Base-by-base conservation (phyloP, 2,113 vertebrate genomes). In the Dromas ardeola region DNA sequence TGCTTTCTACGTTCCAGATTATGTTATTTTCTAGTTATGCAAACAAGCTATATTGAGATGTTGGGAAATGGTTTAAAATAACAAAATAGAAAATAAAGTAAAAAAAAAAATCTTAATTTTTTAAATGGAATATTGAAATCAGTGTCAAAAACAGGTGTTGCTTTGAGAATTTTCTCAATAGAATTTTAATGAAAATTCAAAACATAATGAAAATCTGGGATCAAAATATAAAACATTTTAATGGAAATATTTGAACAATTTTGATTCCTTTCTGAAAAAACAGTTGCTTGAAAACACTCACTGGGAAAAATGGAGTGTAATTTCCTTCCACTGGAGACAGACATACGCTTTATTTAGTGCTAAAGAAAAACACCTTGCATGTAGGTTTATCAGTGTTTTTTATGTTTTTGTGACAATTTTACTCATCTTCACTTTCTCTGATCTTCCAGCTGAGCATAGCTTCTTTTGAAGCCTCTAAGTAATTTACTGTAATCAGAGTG, bases 131-230 rank as follows among this genome's bases (percentile, higher is more conserved):
- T 74, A 53, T 18, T 77, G 25, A 94, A 83, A 89, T 55, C 26
- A n/a, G 4, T 38, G 17, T n/a, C n/a, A 81, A 45, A 70, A 5
- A 0, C 2, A 26, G 3, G 5, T n/a, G 58, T 73, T 81, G 3
- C 11, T 81, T 53, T 71, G 50, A 88, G 26, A 59, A 22, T 30
- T 32, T 93, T 85, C 27, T 67, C 20, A n/a, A 4, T 34, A 40
- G 18, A 85, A 62, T 85, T 74, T 81, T 55, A 59, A 69, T 72
- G 10, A 76, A 76, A 72, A 73, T 49, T 56, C 27, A 66, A 71
- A 88, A 18, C 10, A 38, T 21, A 61, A 53, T 38, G 29, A 83
- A 93, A 89, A 84, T 34, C 14, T 66, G 5, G 8, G 6, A 65
- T 58, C 22, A 81, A 73, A 78, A 49, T 61, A 72, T 12, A 43